phyloP scores from a whole-genome alignment of 2,888 invertebrate species.

The Caenorhabditis becei region DNA sequence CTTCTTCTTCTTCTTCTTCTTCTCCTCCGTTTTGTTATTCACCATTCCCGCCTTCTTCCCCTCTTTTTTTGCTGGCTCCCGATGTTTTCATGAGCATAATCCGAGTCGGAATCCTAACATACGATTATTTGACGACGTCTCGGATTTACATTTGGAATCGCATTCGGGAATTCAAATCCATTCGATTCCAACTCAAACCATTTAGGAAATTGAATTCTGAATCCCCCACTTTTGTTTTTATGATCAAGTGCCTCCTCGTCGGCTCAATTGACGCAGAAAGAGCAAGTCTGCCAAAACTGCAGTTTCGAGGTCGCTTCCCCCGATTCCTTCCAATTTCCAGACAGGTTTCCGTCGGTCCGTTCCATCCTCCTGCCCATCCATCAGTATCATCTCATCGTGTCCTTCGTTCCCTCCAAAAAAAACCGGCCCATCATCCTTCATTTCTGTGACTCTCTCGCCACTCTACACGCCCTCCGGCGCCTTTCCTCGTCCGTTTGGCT shows the following conservation, averaged over 20 bases:
- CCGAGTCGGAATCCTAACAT: too few relatives aligned
- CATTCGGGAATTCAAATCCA: too few relatives aligned
- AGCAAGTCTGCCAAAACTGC: too few relatives aligned
- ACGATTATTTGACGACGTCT: too few relatives aligned
- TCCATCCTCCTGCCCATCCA: conserved; percentile 42
- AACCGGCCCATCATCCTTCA: conserved; percentile 29
- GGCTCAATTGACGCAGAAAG: too few relatives aligned
- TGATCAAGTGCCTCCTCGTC: too few relatives aligned
- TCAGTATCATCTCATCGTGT: conserved; percentile 26
- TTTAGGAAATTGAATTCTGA: background rate
- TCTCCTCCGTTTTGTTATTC: conserved; percentile 11
- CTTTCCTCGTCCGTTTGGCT: conserved; percentile 21
- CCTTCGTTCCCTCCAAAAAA: background rate
- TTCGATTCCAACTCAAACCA: background rate
- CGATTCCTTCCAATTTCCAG: conserved; percentile 28
- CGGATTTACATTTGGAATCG: too few relatives aligned
- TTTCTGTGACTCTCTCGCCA: conserved; percentile 45
- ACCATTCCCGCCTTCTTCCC: conserved; percentile 13
- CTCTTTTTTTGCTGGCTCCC: background rate
- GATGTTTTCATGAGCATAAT: conserved; percentile 36
- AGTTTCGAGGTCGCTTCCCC: too few relatives aligned
- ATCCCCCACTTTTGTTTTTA: too few relatives aligned
- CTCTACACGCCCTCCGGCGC: conserved; percentile 1
- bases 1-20: conserved; percentile 15
- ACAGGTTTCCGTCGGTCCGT: conserved; percentile 41